Percentiles rank a stretch among this genome's conserved stretches.
These are phyloP conservation scores for Brenthis ino DNA, from an alignment of 2,888 invertebrate genomes.

Conservation along the genomic window DNA sequence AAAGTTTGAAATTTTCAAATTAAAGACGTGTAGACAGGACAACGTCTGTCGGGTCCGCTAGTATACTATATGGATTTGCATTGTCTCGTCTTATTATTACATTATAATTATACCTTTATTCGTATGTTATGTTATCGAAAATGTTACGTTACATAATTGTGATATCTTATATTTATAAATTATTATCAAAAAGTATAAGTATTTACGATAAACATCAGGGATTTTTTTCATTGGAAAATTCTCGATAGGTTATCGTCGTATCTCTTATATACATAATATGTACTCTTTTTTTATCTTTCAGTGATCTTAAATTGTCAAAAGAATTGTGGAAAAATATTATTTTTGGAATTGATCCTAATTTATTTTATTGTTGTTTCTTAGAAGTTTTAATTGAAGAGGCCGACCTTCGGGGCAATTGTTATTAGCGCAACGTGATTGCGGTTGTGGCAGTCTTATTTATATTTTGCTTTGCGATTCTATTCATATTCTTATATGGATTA, in stretches of 20 bases:
- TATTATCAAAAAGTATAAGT: background rate
- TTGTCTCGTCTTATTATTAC: background rate
- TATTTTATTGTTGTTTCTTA: constrained; percentile 24
- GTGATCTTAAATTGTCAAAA: constrained; percentile 13
- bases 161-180: background rate
- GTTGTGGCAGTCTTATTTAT: constrained; percentile 25
- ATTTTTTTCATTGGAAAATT: constrained; percentile 28
- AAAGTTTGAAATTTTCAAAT: too few relatives aligned
- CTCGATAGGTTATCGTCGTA: constrained; percentile 15
- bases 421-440: constrained; percentile 30
- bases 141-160: background rate
- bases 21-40: too few relatives aligned
- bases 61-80: constrained; percentile 23
- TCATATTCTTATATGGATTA: constrained; percentile 9
- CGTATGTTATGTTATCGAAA: background rate
- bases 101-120: background rate
- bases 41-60: background rate
- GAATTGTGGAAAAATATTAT: constrained; percentile 13
- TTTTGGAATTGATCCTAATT: constrained; percentile 22
- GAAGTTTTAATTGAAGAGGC: constrained; percentile 28
- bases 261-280: constrained; percentile 10
- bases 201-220: background rate
- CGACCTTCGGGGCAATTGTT: constrained; percentile 31
- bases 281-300: constrained; percentile 10
- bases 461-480: constrained; percentile 15